These are phyloP conservation scores for Cylas formicarius DNA, from an alignment of 1,140 invertebrate species.

Conservation along the genomic window DNA sequence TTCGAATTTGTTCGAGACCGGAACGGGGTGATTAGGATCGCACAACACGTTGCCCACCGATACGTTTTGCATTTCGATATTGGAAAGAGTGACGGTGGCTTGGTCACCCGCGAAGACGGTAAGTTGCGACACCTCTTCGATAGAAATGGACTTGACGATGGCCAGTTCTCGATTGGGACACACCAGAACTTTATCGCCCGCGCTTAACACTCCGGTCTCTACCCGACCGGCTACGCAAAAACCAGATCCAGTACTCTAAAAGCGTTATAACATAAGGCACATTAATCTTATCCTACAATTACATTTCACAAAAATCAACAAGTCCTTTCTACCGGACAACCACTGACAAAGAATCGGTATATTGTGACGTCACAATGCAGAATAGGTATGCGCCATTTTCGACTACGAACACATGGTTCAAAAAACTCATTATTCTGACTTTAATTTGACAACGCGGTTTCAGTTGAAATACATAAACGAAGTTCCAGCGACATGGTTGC, in stretches of 20 bases:
- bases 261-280: constrained; percentile 1
- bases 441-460: too few relatives aligned
- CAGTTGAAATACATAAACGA: too few relatives aligned
- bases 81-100: constrained; percentile 71
- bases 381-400: too few relatives aligned
- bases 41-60: constrained; percentile 80
- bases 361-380: too few relatives aligned
- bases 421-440: too few relatives aligned
- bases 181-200: constrained; percentile 81
- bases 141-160: constrained; percentile 62
- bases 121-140: constrained; percentile 64
- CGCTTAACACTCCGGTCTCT: constrained; percentile 81
- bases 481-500: too few relatives aligned
- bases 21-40: constrained; percentile 70
- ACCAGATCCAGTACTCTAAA: constrained; percentile 67
- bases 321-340: background rate
- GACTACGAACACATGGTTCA: too few relatives aligned
- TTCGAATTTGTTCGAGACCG: constrained; percentile 72
- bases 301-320: background rate
- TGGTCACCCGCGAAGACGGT: constrained; percentile 93
- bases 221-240: constrained; percentile 85
- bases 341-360: background rate
- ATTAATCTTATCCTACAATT: constrained; percentile 2
- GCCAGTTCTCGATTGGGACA: constrained; percentile 78
- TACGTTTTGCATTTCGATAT: constrained; percentile 78